Percentiles rank a stretch among this genome's conserved stretches.
Conservation (phyloP, 2,113 vertebrate genomes). For the Antechinus stuartii region DNA sequence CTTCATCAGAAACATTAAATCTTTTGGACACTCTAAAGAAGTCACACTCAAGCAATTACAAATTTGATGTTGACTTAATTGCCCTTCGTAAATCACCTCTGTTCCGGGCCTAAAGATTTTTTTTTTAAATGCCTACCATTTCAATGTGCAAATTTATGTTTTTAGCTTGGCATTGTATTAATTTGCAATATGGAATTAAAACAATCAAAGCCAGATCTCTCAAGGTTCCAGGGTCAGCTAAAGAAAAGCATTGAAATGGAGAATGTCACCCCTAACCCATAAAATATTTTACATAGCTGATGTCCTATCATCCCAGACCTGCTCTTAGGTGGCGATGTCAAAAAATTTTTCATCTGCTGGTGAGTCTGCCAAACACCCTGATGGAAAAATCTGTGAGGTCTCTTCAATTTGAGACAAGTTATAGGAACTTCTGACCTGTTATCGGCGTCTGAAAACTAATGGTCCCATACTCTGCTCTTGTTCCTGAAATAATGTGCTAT, state of each 20-base stretch:
- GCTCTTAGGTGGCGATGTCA: neutral
- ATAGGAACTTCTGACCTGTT: slow-evolving; percentile 46
- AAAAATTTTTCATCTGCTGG: slow-evolving; percentile 42
- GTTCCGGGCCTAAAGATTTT: neutral
- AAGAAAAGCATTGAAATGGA: slow-evolving; percentile 7
- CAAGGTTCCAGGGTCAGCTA: neutral
- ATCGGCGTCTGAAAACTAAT: slow-evolving; percentile 41
- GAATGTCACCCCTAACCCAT: neutral
- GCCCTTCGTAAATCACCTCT: neutral
- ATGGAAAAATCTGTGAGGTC: slow-evolving; percentile 33
- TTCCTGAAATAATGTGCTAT: neutral
- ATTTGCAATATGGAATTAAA: neutral
- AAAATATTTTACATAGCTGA: fast-evolving
- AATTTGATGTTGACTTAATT: slow-evolving; percentile 18
- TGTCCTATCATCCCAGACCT: slow-evolving; percentile 1
- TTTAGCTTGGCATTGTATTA: slow-evolving; percentile 42
- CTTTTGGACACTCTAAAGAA: slow-evolving; percentile 39
- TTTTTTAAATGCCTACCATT: slow-evolving; percentile 46
- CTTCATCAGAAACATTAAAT: slow-evolving; percentile 35
- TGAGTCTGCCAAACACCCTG: slow-evolving; percentile 23
- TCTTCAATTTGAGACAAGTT: slow-evolving; percentile 52
- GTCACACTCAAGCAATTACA: slow-evolving; percentile 5
- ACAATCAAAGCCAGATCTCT: neutral
- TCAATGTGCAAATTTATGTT: slow-evolving; percentile 33
- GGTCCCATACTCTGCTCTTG: slow-evolving; percentile 4